These are phyloP conservation scores for Anguilla anguilla DNA, from an alignment of 2,797 vertebrate species.

Conservation along the genomic window DNA sequence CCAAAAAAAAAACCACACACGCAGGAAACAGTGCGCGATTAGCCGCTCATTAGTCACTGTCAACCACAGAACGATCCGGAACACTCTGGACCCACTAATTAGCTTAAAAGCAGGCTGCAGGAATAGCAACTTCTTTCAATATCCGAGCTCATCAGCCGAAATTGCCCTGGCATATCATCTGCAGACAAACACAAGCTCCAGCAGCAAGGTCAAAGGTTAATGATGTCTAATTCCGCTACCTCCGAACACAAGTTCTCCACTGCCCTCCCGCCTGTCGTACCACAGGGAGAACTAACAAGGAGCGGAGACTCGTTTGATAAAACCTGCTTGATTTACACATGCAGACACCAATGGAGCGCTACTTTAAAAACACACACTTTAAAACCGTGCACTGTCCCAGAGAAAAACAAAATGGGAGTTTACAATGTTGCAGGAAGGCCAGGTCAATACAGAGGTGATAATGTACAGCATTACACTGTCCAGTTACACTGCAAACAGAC, in stretches of 20 bases:
- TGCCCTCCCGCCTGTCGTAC: background rate
- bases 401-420: background rate
- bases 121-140: slow-evolving; percentile 2
- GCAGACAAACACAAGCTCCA: background rate
- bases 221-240: background rate
- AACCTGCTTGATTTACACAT: background rate
- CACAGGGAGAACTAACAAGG: background rate
- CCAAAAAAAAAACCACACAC: background rate
- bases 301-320: background rate
- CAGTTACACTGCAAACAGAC: too few species aligned
- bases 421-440: background rate
- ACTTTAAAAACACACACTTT: background rate
- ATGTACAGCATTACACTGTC: too few species aligned
- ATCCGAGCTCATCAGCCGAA: background rate
- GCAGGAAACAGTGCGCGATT: background rate
- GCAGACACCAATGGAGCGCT: background rate
- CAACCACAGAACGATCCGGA: background rate
- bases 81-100: background rate
- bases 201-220: background rate
- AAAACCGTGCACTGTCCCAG: background rate
- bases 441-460: background rate
- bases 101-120: slow-evolving; percentile 4
- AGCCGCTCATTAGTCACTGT: background rate
- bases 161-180: background rate
- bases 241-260: background rate